Conservation (phyloP, 2,797 vertebrate species). For the Ptychobarbus kaznakovi region DNA sequence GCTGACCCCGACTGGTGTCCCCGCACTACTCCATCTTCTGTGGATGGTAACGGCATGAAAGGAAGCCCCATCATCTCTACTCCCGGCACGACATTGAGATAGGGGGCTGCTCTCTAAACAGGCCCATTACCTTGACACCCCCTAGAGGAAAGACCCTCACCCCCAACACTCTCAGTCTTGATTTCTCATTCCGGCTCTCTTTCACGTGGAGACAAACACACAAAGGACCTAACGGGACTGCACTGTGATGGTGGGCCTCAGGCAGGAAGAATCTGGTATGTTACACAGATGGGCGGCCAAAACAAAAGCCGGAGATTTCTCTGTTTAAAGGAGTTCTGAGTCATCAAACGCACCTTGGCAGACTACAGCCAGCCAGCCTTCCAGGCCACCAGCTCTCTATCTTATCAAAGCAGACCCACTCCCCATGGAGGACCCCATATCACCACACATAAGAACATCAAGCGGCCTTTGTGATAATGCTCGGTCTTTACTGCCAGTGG, state of each 20-base stretch:
- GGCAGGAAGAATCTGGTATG: conserved; percentile 49
- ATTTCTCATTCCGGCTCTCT: conserved; percentile 27
- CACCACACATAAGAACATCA: conserved; percentile 51
- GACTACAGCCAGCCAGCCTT: conserved; percentile 26
- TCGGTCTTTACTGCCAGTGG: conserved; percentile 44
- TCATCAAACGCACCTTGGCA: conserved; percentile 29
- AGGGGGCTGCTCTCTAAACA: conserved; percentile 37
- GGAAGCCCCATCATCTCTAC: conserved; percentile 42
- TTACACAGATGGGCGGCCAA: conserved; percentile 44
- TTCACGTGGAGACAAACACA: conserved; percentile 47
- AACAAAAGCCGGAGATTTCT: conserved; percentile 54
- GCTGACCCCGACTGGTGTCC: conserved; percentile 54
- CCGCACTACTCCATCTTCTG: conserved; percentile 58
- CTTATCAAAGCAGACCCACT: conserved; percentile 55
- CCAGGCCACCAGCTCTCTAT: conserved; percentile 46
- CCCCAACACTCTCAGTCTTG: conserved; percentile 30
- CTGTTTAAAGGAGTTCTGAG: conserved; percentile 17
- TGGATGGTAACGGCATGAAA: conserved; percentile 52
- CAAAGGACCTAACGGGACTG: conserved; percentile 42
- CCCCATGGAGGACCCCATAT: conserved; percentile 39
- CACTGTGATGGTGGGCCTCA: conserved; percentile 30
- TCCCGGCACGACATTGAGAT: conserved; percentile 34
- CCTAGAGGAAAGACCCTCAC: conserved; percentile 51
- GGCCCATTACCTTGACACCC: conserved; percentile 49
- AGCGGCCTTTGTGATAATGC: conserved; percentile 45